A percentile compares a stretch with the other conserved stretches of the same genome.
These are phyloP conservation scores for Paramormyrops kingsleyae DNA, from an alignment of 2,113 vertebrate species.

Conservation along the genomic window DNA sequence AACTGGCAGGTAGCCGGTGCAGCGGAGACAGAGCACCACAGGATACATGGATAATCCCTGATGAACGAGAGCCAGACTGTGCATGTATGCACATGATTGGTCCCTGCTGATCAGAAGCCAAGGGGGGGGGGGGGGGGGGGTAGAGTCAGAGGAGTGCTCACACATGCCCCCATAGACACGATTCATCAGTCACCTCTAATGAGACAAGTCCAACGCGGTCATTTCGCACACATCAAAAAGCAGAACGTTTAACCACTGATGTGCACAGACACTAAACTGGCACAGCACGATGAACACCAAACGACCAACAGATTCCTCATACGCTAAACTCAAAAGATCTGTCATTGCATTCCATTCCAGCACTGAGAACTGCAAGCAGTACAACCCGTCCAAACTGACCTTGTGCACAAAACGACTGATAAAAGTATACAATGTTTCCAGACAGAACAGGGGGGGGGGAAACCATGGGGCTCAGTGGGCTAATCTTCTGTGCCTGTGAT, in stretches of 20 bases:
- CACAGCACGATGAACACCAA: neutral
- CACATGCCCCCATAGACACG: neutral
- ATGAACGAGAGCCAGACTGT: neutral
- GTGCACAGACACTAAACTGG: neutral
- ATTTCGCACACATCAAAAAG: neutral
- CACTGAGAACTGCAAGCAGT: neutral
- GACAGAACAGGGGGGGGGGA: neutral
- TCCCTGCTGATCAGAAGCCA: neutral
- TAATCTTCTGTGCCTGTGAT: no score
- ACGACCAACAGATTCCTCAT: neutral
- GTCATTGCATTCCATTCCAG: neutral
- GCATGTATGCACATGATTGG: neutral
- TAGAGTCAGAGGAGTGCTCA: neutral
- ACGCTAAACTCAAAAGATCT: neutral
- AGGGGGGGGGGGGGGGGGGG: neutral
- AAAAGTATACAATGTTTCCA: neutral
- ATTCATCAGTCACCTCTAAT: neutral
- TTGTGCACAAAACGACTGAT: neutral
- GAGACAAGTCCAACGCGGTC: neutral
- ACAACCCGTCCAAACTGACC: neutral
- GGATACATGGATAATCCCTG: slow-evolving; percentile 2
- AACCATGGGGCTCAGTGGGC: neutral
- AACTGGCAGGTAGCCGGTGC: neutral
- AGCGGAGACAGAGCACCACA: neutral
- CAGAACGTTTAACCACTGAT: neutral